These are phyloP conservation scores for Drosophila falleni DNA, from an alignment of 2,888 invertebrate genomes.

Conservation along the genomic window DNA sequence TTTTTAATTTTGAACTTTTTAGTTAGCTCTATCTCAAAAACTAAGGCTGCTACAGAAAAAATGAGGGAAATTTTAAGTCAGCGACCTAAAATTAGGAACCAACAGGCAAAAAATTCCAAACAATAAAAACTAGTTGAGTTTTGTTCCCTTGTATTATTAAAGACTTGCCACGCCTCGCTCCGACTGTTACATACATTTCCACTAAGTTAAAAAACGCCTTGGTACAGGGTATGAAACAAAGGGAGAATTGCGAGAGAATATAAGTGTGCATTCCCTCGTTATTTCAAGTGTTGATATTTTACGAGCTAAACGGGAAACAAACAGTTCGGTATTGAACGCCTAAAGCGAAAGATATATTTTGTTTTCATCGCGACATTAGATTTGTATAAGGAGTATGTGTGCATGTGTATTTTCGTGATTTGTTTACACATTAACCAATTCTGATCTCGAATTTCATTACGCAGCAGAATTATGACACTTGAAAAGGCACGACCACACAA, in stretches of 20 bases:
- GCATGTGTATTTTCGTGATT: not conserved
- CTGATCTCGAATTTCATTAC: constrained; percentile 4
- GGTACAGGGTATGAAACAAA: not conserved
- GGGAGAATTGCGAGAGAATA: too few relatives aligned
- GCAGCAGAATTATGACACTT: constrained; percentile 20
- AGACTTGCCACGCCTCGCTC: too few relatives aligned
- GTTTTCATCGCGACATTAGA: not conserved
- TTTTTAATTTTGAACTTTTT: too few relatives aligned
- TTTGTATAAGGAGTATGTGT: not conserved
- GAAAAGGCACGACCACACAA: not conserved
- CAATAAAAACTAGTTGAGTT: too few relatives aligned
- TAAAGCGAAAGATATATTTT: constrained; percentile 1
- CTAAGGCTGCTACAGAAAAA: too few relatives aligned
- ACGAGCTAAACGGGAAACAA: not conserved
- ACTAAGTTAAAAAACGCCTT: not conserved
- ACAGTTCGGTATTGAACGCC: constrained; percentile 12
- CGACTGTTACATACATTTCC: too few relatives aligned
- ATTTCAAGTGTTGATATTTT: not conserved
- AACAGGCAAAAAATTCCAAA: too few relatives aligned
- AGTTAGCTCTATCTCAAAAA: too few relatives aligned
- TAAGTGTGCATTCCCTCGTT: not conserved
- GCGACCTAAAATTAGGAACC: too few relatives aligned
- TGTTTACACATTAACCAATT: not conserved
- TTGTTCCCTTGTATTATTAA: too few relatives aligned
- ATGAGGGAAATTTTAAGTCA: too few relatives aligned